These are phyloP conservation scores for Pipistrellus kuhlii DNA, from an alignment of 2,797 vertebrate species.

Conservation along the genomic window DNA sequence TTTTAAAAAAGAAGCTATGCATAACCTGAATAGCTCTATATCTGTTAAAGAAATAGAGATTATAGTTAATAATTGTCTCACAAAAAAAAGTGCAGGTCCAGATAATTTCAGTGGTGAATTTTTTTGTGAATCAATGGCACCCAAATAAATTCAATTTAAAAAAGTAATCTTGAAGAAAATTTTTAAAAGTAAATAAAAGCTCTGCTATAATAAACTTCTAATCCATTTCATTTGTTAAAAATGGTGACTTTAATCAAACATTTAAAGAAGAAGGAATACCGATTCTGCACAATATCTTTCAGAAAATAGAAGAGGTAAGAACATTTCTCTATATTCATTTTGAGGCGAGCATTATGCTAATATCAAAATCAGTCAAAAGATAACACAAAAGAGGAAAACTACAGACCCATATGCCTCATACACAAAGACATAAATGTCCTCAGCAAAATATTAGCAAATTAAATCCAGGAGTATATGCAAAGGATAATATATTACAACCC, in stretches of 20 bases:
- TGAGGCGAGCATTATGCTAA: conserved; percentile 30
- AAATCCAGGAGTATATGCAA: conserved; percentile 25
- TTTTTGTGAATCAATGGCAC: not conserved
- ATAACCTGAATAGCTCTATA: not conserved
- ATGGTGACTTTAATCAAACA: not conserved
- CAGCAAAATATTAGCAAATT: conserved; percentile 60
- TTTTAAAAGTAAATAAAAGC: not conserved
- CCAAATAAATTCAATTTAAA: not conserved
- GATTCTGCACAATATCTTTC: not conserved
- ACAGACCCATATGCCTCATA: not conserved
- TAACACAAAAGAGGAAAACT: conserved; percentile 47
- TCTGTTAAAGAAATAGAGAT: conserved; percentile 40
- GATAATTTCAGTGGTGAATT: conserved; percentile 13
- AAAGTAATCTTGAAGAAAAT: not conserved
- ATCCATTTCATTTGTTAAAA: not conserved
- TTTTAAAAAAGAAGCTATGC: not conserved
- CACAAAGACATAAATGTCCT: conserved; percentile 42
- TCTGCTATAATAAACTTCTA: not conserved
- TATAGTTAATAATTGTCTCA: conserved; percentile 14
- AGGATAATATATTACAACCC: conserved; percentile 13
- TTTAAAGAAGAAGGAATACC: conserved; percentile 45
- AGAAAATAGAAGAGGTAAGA: conserved; percentile 49
- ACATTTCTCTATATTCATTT: conserved; percentile 54
- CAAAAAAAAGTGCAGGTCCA: conserved; percentile 21
- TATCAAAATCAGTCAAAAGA: conserved; percentile 56